Base-by-base conservation (phyloP, 2,888 invertebrate genomes). In the Muscina levida region DNA sequence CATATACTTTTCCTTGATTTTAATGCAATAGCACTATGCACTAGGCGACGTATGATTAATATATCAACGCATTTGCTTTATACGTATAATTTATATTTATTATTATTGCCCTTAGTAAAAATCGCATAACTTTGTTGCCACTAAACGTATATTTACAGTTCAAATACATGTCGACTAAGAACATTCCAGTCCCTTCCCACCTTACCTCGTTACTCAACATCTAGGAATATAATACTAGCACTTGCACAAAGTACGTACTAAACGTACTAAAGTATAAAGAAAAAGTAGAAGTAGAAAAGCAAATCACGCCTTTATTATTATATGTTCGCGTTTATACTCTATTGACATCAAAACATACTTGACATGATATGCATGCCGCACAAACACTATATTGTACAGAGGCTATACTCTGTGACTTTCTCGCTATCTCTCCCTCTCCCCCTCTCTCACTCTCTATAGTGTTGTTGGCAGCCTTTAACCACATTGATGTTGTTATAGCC, bases 291-390 rank as follows among this genome's bases (percentile, higher is more conserved):
- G 26, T 13, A 22, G 48, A 46, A 46, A 72, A 65, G 22, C n/a
- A 66, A 72, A 77, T 77, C 77, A 72, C 31, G 57, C 56, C 57
- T 66, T 59, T 17, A n/a, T 22, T 56, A 48, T 68, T 57, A 53
- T 53, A 53, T n/a, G n/a, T 24, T 53, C 53, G 53, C 24, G 24
- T 22, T 53, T 53, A 53, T 53, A 53, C 42, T 15, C 39, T 26
- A 70, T 73, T 73, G 68, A 48, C 70, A 68, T 65, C 26, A 66
- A 62, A 73, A 44, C 48, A 72, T 22, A 51, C 62, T 42, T 42
- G 62, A 42, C 22, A 62, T 17, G 42, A 62, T 39, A 13, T 39
- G 59, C 11, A 51, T 19, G 24, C 24, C 17, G 19, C 42, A 62
- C 22, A 22, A 62, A 19, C 37, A 24, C 15, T 17, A 48, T 15